A percentile compares a stretch with the other conserved stretches of the same genome.
Conservation (phyloP, 2,888 invertebrate species). For the Dynastes tityus region DNA sequence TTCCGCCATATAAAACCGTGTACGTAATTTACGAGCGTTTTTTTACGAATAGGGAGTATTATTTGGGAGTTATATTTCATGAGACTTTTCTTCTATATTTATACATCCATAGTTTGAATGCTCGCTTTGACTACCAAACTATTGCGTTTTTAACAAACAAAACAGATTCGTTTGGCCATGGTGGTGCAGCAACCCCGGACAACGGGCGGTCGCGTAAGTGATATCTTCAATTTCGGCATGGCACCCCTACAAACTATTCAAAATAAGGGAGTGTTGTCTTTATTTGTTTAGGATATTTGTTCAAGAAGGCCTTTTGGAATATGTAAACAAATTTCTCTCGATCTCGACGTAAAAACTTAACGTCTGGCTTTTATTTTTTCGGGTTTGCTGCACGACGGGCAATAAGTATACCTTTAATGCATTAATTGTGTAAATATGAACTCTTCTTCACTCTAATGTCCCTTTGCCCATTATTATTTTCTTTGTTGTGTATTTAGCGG, state of each 20-base stretch:
- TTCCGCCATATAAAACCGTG: constrained; percentile 24
- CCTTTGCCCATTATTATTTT: constrained; percentile 35
- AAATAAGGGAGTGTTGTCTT: constrained; percentile 64
- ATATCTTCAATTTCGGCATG: constrained; percentile 58
- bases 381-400: constrained; percentile 27
- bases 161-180: constrained; percentile 44
- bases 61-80: constrained; percentile 50
- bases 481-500: constrained; percentile 45
- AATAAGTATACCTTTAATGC: constrained; percentile 54
- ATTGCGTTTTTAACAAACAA: constrained; percentile 50
- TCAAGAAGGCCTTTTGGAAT: constrained; percentile 64
- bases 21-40: constrained; percentile 42
- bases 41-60: constrained; percentile 39
- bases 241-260: constrained; percentile 54
- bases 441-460: constrained; percentile 48
- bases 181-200: constrained; percentile 13
- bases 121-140: constrained; percentile 12
- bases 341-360: constrained; percentile 54
- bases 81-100: constrained; percentile 40
- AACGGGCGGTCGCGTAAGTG: constrained; percentile 51
- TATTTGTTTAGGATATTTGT: constrained; percentile 67
- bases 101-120: constrained; percentile 21
- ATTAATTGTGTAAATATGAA: constrained; percentile 58
- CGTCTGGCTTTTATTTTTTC: constrained; percentile 41
- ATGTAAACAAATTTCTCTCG: constrained; percentile 63